phyloP scores from a whole-genome alignment of 2,888 invertebrate species.

The Prenolepis imparis region DNA sequence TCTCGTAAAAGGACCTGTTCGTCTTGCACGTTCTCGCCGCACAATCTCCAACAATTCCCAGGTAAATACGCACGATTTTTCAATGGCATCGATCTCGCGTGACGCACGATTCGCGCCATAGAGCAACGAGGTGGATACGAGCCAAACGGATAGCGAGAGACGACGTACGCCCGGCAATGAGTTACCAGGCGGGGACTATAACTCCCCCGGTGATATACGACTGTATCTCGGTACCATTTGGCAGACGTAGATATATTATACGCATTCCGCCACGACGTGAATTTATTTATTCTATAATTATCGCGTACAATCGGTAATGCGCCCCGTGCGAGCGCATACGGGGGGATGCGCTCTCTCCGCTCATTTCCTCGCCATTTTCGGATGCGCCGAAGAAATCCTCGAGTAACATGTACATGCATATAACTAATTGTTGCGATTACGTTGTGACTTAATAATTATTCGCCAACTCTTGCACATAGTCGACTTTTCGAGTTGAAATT shows the following conservation, averaged over 20 bases:
- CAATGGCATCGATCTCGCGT: slow-evolving; percentile 76
- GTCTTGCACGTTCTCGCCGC: slow-evolving; percentile 42
- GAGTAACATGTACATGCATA: slow-evolving; percentile 39
- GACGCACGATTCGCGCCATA: slow-evolving; percentile 78
- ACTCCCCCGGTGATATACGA: slow-evolving; percentile 85
- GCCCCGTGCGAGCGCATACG: slow-evolving; percentile 63
- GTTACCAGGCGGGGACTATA: slow-evolving; percentile 86
- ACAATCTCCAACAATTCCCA: slow-evolving; percentile 14
- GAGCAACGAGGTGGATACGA: slow-evolving; percentile 81
- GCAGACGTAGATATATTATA: slow-evolving; percentile 86
- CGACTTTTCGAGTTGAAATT: background rate
- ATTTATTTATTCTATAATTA: slow-evolving; percentile 87
- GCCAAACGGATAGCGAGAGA: slow-evolving; percentile 81
- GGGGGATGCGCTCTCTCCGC: slow-evolving; percentile 60
- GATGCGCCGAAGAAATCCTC: slow-evolving; percentile 55
- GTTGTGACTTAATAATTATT: slow-evolving; percentile 49
- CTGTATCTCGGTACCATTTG: slow-evolving; percentile 86
- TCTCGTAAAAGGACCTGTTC: background rate
- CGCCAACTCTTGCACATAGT: background rate
- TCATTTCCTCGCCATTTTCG: slow-evolving; percentile 69
- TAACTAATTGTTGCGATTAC: slow-evolving; percentile 60
- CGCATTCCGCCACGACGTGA: slow-evolving; percentile 85
- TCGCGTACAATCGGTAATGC: slow-evolving; percentile 84
- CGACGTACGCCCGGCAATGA: slow-evolving; percentile 80
- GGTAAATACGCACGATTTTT: slow-evolving; percentile 60